Evolutionary conservation across 2,888 invertebrate species (phyloP).

Genomic region (Prosapia bicincta): DNA sequence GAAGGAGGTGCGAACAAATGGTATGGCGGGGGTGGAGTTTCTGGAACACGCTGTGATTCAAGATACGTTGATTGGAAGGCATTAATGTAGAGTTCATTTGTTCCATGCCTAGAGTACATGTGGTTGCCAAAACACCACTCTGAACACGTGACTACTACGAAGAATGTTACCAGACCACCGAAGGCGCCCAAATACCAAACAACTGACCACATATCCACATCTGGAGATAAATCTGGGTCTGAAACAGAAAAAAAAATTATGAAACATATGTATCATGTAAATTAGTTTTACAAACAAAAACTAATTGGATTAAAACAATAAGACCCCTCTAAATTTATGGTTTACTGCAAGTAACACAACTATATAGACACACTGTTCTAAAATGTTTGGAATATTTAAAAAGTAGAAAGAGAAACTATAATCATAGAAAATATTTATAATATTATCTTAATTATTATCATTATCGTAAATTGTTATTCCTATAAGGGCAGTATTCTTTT

Average conservation of each 20-base stretch:
- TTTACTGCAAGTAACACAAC: too few species aligned
- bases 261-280: too few species aligned
- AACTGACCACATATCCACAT: slow-evolving; percentile 53
- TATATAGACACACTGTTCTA: too few species aligned
- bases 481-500: too few species aligned
- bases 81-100: slow-evolving; percentile 40
- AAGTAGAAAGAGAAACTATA: too few species aligned
- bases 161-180: slow-evolving; percentile 54
- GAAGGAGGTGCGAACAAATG: slow-evolving; percentile 55
- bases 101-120: slow-evolving; percentile 42
- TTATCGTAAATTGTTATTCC: too few species aligned
- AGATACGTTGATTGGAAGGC: slow-evolving; percentile 32
- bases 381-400: too few species aligned
- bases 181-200: slow-evolving; percentile 58
- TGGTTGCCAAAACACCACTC: slow-evolving; percentile 53
- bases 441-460: too few species aligned
- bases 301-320: too few species aligned
- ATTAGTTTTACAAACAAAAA: too few species aligned
- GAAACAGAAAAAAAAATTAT: slow-evolving; percentile 33
- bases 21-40: slow-evolving; percentile 52
- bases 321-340: too few species aligned
- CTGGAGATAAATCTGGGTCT: slow-evolving; percentile 36
- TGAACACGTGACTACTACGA: slow-evolving; percentile 54
- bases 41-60: slow-evolving; percentile 31
- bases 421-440: too few species aligned